Evolutionary conservation across 2,797 vertebrate genomes (phyloP).

Genomic region (Sebastes kiyomatsui): DNA sequence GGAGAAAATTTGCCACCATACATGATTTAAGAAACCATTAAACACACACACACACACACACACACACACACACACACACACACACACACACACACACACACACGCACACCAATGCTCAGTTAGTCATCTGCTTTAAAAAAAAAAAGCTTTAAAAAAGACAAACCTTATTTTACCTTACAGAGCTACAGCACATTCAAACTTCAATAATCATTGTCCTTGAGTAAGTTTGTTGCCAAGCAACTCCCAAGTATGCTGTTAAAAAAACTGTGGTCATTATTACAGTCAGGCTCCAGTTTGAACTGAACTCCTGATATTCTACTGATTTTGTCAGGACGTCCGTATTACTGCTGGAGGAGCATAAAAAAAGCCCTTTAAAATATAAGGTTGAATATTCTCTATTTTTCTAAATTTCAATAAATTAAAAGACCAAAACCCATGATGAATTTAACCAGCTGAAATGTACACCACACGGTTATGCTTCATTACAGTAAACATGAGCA

Average conservation of each 20-base stretch:
- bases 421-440: not conserved
- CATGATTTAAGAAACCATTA: not conserved
- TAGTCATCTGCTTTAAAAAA: not conserved
- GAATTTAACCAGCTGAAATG: not conserved
- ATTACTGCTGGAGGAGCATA: not conserved
- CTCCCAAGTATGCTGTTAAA: slow-evolving; percentile 5
- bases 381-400: not conserved
- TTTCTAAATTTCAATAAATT: not conserved
- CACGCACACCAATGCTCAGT: not conserved
- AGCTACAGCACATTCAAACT: not conserved
- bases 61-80: not conserved
- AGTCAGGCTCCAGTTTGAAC: not conserved
- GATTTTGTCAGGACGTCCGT: not conserved
- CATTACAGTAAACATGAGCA: not conserved
- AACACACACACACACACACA: not conserved
- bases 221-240: slow-evolving; percentile 60
- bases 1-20: not conserved
- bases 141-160: not conserved
- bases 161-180: not conserved
- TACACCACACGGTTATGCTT: not conserved
- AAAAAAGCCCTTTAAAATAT: not conserved
- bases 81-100: not conserved
- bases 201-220: slow-evolving; percentile 17
- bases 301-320: not conserved
- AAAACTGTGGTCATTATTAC: not conserved